Conservation (phyloP, 2,797 vertebrate species). For the Hydrocynus forskahlii region DNA sequence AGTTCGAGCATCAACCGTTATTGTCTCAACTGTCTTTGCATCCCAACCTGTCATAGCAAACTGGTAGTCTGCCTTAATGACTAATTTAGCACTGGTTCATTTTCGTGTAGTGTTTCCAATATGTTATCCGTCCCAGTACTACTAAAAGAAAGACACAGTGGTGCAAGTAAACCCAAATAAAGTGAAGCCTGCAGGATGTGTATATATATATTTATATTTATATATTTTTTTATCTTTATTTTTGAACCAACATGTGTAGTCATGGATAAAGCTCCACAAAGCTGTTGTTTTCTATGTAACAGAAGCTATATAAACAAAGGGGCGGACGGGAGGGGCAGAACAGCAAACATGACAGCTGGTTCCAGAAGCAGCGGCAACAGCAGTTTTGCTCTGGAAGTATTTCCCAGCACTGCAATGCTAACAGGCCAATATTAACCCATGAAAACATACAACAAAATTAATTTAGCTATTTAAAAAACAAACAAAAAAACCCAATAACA, state of each 20-base stretch:
- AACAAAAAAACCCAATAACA: background rate
- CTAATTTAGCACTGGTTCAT: too few species aligned
- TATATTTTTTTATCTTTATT: constrained; percentile 81
- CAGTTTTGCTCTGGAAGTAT: constrained; percentile 18
- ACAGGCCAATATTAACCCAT: constrained; percentile 24
- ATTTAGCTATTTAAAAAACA: background rate
- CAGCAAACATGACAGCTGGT: constrained; percentile 75
- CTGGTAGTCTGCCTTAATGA: too few species aligned
- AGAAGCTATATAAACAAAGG: constrained; percentile 64
- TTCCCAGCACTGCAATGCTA: constrained; percentile 17
- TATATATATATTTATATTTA: constrained; percentile 54
- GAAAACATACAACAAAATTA: constrained; percentile 16
- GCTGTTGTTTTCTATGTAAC: constrained; percentile 71
- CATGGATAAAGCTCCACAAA: constrained; percentile 77
- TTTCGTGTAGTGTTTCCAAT: background rate
- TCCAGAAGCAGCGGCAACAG: constrained; percentile 62
- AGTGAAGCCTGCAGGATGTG: constrained; percentile 63
- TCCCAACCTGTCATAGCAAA: too few species aligned
- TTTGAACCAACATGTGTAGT: constrained; percentile 83
- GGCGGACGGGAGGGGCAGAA: constrained; percentile 24
- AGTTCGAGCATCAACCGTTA: too few species aligned
- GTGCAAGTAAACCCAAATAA: background rate
- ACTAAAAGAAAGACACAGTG: background rate
- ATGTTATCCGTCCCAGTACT: background rate
- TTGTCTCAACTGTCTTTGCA: too few species aligned